Percentiles rank a stretch among this genome's conserved stretches.
Evolutionary conservation across 1,140 invertebrate genomes (phyloP).

Genomic region (Lysiphlebus fabarum): DNA sequence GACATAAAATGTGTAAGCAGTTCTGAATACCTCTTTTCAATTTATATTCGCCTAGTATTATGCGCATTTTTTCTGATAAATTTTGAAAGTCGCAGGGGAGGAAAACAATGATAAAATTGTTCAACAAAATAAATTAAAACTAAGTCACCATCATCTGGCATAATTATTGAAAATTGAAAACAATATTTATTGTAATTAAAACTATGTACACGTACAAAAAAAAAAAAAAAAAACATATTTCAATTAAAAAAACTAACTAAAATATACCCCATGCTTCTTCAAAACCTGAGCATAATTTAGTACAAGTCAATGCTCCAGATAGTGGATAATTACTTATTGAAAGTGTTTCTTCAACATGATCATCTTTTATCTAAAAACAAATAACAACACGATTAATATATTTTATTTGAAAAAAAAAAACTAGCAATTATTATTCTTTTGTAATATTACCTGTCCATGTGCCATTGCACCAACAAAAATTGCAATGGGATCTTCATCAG

Average conservation of each 20-base stretch:
- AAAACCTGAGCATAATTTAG: slow-evolving; percentile 94
- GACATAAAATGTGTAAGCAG: too few relatives aligned
- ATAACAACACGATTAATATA: slow-evolving; percentile 22
- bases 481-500: slow-evolving; percentile 77
- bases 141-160: too few relatives aligned
- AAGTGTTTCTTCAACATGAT: slow-evolving; percentile 87
- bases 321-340: slow-evolving; percentile 96
- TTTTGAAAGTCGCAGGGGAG: too few relatives aligned
- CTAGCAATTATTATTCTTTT: slow-evolving; percentile 8
- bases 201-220: slow-evolving; percentile 4
- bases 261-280: slow-evolving; percentile 92
- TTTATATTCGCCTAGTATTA: too few relatives aligned
- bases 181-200: slow-evolving; percentile 6
- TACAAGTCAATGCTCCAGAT: slow-evolving; percentile 92
- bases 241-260: slow-evolving; percentile 46
- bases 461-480: slow-evolving; percentile 96
- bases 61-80: too few relatives aligned
- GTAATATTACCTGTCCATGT: slow-evolving; percentile 75
- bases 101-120: too few relatives aligned
- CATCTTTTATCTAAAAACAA: slow-evolving; percentile 67
- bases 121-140: too few relatives aligned
- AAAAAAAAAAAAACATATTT: slow-evolving; percentile 8
- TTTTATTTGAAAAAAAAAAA: slow-evolving; percentile 8
- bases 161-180: too few relatives aligned
- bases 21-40: too few relatives aligned